Evolutionary conservation across 1,140 invertebrate species (phyloP), one percentile per base, ranked within the genome.

Genomic region (Pseudomyrmex gracilis): DNA sequence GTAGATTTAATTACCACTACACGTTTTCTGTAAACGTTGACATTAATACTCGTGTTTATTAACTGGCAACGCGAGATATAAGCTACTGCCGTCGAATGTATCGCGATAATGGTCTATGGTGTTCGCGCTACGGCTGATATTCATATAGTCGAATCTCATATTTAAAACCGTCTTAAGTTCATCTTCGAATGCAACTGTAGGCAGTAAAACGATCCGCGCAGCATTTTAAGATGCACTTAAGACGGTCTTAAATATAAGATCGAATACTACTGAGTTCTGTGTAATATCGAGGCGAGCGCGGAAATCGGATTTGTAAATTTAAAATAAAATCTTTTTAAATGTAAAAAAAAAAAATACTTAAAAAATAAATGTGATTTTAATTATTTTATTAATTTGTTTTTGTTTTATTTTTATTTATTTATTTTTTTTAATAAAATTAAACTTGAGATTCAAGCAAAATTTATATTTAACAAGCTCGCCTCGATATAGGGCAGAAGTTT

Each of bases 1-100:
- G 78, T 82, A 82, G 78, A 82, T 74, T 74, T 82, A 55, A 73
- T 74, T 45, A 74, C 43, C 61, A 22, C 58, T 34, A 34, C 34
- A 71, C 22, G 43, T 80, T 12, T 12, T 70, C 55, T 57, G 12
- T 82, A 53, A 53, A 49, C 70, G 12, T 7, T 34, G 51, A 74
- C 68, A 73, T 73, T 49, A 55, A 73, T 73, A 43, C 13, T 60
- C 24, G 34, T 53, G 47, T 57, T 53, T 17, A 57, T 78, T 70
- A 78, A 71, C 20, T 80, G 51, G 53, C 43, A 58, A 57, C 76
- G 12, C n/a, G 24, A 58, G n/a, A 7, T 24, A 1, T n/a, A 80
- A 58, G 76, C 74, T 68, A 17, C n/a, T 55, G 34, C 15, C 15
- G 22, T 47, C 10, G 15, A 78, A 57, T 8, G 34, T 49, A 49